Evolutionary conservation across 2,113 vertebrate genomes (phyloP).

Genomic region (Echinops telfairi): DNA sequence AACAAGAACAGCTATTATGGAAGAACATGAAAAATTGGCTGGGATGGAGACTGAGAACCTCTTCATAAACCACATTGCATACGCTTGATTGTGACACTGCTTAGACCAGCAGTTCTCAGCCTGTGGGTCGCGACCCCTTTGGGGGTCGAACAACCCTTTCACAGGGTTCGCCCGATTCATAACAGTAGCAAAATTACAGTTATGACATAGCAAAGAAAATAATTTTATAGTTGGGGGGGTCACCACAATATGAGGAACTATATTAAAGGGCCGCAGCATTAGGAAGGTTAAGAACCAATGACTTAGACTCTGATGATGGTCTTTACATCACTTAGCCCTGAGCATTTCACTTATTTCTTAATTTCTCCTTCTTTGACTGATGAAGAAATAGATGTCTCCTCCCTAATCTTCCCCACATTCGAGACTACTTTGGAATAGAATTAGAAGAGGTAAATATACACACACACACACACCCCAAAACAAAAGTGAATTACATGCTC

Average conservation of each 20-base stretch:
- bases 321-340: conserved; percentile 31
- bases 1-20: not conserved
- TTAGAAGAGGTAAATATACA: conserved; percentile 23
- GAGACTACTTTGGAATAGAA: not conserved
- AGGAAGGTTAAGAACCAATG: too few relatives aligned
- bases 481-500: not conserved
- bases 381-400: not conserved
- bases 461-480: not conserved
- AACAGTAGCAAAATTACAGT: too few relatives aligned
- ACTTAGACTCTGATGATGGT: not conserved
- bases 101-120: too few relatives aligned
- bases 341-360: conserved; percentile 38
- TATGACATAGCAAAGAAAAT: too few relatives aligned
- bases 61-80: too few relatives aligned
- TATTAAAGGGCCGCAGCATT: too few relatives aligned
- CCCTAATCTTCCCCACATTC: not conserved
- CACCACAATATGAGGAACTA: too few relatives aligned
- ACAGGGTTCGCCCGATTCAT: too few relatives aligned
- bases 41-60: not conserved
- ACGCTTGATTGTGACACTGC: too few relatives aligned
- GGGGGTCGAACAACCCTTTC: too few relatives aligned
- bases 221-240: too few relatives aligned
- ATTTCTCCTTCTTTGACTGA: conserved; percentile 49
- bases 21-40: not conserved
- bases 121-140: too few relatives aligned